Conservation (phyloP, 2,113 vertebrate genomes). For the Ceyx margarethae region DNA sequence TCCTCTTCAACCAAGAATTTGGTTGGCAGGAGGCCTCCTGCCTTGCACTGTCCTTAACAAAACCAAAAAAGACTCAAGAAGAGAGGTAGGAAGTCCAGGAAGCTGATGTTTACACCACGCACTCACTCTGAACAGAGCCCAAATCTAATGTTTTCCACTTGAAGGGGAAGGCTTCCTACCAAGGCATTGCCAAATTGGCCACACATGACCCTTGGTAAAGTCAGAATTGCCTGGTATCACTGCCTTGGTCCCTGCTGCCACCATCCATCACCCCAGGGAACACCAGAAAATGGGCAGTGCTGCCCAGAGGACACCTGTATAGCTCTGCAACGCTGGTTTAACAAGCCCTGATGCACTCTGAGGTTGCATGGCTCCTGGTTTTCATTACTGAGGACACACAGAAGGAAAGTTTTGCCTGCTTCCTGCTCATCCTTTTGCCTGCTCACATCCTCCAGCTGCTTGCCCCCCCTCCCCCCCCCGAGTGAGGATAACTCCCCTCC, state of each 20-base stretch:
- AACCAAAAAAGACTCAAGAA: neutral
- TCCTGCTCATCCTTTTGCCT: neutral
- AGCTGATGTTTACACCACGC: neutral
- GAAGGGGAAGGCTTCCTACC: neutral
- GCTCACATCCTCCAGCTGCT: neutral
- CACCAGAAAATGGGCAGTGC: neutral
- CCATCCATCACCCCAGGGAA: neutral
- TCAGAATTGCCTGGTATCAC: neutral
- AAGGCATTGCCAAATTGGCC: neutral
- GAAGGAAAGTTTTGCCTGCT: neutral
- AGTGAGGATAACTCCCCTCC: neutral
- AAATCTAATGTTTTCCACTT: neutral
- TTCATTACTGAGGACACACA: neutral
- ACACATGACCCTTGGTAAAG: neutral
- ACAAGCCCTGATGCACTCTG: neutral
- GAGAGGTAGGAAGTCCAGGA: accelerated
- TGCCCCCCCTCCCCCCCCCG: accelerated
- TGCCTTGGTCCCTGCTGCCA: neutral
- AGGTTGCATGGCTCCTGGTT: neutral
- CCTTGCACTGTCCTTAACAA: neutral
- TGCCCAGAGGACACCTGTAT: accelerated
- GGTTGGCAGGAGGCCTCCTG: neutral
- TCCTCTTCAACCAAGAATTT: neutral
- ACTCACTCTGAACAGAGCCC: neutral
- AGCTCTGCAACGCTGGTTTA: neutral